phyloP scores from a whole-genome alignment of 2,113 vertebrate species.

The Prunella fulvescens region DNA sequence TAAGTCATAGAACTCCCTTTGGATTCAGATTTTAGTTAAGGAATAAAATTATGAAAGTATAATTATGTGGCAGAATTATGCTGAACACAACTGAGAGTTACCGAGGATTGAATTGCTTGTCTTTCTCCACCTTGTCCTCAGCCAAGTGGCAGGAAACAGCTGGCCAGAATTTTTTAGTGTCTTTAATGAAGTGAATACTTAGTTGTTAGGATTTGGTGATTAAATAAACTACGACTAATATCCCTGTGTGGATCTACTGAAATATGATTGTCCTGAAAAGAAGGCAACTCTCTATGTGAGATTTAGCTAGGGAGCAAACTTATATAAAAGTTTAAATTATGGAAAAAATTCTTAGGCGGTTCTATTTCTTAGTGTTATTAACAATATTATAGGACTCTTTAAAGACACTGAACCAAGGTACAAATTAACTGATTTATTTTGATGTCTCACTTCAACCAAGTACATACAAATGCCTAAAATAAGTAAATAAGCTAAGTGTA shows the following conservation, averaged over 20 bases:
- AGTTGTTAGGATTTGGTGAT: slow-evolving; percentile 79
- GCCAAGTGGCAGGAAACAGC: slow-evolving; percentile 86
- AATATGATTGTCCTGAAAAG: slow-evolving; percentile 70
- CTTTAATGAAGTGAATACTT: slow-evolving; percentile 86
- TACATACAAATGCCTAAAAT: background rate
- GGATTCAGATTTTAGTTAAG: slow-evolving; percentile 61
- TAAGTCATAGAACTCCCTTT: background rate
- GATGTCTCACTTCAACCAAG: background rate
- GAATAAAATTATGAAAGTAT: slow-evolving; percentile 63
- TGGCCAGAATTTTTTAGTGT: slow-evolving; percentile 88
- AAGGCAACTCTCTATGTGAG: background rate
- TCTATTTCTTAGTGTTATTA: background rate
- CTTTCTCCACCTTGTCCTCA: slow-evolving; percentile 85
- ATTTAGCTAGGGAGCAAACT: slow-evolving; percentile 22
- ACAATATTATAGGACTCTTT: background rate
- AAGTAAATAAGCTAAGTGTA: background rate
- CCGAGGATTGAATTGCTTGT: slow-evolving; percentile 76
- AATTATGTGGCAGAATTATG: slow-evolving; percentile 74
- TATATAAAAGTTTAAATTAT: background rate
- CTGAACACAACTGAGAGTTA: slow-evolving; percentile 71
- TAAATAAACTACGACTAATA: slow-evolving; percentile 88
- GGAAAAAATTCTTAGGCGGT: background rate
- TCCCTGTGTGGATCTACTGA: slow-evolving; percentile 80
- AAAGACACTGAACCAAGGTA: background rate
- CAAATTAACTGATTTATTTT: background rate